These are phyloP conservation scores for Nemapogon koenigi DNA, from an alignment of 2,888 invertebrate species.

Conservation along the genomic window DNA sequence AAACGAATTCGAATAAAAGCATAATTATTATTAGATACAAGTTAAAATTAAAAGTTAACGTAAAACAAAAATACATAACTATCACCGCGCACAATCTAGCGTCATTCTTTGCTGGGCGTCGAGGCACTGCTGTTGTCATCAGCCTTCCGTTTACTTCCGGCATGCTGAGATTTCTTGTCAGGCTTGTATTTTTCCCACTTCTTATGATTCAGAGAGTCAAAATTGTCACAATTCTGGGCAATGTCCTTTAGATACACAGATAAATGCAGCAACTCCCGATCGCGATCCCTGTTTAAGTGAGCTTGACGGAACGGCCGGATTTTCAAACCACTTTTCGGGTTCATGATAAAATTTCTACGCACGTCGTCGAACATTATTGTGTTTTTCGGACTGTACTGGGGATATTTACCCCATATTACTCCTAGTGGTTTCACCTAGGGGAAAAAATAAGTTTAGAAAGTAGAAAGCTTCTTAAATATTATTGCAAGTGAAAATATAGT, in stretches of 20 bases:
- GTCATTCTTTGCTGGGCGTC: slow-evolving; percentile 42
- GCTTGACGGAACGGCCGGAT: slow-evolving; percentile 92
- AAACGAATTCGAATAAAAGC: too few relatives aligned
- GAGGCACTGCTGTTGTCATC: slow-evolving; percentile 40
- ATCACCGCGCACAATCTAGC: too few relatives aligned
- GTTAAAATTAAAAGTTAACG: too few relatives aligned
- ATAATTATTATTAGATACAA: too few relatives aligned
- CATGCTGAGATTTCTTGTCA: slow-evolving; percentile 35
- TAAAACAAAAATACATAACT: too few relatives aligned
- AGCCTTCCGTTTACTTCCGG: slow-evolving; percentile 52
- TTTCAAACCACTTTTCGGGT: slow-evolving; percentile 90
- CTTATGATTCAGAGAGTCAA: slow-evolving; percentile 84
- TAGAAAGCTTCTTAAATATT: too few relatives aligned
- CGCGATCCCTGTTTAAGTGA: slow-evolving; percentile 83
- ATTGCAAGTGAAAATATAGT: too few relatives aligned
- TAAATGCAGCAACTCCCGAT: slow-evolving; percentile 81
- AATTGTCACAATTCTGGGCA: slow-evolving; percentile 80
- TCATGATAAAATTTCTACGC: slow-evolving; percentile 95
- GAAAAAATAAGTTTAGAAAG: slow-evolving; percentile 22
- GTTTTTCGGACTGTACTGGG: slow-evolving; percentile 87
- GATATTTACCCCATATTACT: slow-evolving; percentile 95
- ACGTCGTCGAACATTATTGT: slow-evolving; percentile 99
- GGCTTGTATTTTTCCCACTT: slow-evolving; percentile 88
- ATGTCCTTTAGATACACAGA: slow-evolving; percentile 85
- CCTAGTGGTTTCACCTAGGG: slow-evolving; percentile 89